A percentile compares a stretch with the other conserved stretches of the same genome.
Conservation (phyloP, 2,797 vertebrate species). For the Scarus forsteni region DNA sequence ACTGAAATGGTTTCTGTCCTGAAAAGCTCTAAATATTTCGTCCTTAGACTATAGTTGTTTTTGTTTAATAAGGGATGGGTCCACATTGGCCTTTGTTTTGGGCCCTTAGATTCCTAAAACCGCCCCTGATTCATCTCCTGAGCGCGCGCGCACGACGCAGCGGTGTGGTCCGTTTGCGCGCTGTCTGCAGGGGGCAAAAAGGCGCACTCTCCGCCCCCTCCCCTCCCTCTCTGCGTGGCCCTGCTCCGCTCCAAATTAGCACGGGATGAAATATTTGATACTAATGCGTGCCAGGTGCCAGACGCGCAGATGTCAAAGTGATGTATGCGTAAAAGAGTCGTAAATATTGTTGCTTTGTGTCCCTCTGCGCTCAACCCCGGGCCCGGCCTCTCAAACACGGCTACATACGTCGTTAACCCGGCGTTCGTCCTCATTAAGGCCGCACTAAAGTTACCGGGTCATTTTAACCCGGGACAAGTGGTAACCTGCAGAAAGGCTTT, state of each 20-base stretch:
- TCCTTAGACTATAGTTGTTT: too few species aligned
- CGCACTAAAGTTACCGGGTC: constrained; percentile 79
- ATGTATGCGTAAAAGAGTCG: constrained; percentile 83
- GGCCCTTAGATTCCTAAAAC: too few species aligned
- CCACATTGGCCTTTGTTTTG: too few species aligned
- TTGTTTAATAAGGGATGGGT: too few species aligned
- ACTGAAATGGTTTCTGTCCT: too few species aligned
- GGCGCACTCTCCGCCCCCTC: constrained; percentile 9
- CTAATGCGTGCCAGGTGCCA: constrained; percentile 84
- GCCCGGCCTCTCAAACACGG: constrained; percentile 75
- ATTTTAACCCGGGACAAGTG: constrained; percentile 72
- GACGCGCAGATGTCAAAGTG: constrained; percentile 81
- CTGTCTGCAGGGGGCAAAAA: constrained; percentile 64
- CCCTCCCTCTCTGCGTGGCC: constrained; percentile 30
- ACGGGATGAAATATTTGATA: constrained; percentile 78
- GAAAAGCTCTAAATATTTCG: too few species aligned
- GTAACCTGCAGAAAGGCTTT: constrained; percentile 78
- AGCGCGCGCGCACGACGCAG: constrained; percentile 18
- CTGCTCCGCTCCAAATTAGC: constrained; percentile 61
- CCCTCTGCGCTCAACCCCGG: constrained; percentile 62
- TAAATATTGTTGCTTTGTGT: constrained; percentile 83
- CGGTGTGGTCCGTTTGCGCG: constrained; percentile 66
- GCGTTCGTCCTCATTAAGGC: constrained; percentile 84
- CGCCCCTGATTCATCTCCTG: constrained; percentile 16
- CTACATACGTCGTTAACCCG: constrained; percentile 81